Percentiles rank a stretch among this genome's conserved stretches.
Evolutionary conservation across 2,113 vertebrate genomes (phyloP).

Genomic region (Istiophorus platypterus): DNA sequence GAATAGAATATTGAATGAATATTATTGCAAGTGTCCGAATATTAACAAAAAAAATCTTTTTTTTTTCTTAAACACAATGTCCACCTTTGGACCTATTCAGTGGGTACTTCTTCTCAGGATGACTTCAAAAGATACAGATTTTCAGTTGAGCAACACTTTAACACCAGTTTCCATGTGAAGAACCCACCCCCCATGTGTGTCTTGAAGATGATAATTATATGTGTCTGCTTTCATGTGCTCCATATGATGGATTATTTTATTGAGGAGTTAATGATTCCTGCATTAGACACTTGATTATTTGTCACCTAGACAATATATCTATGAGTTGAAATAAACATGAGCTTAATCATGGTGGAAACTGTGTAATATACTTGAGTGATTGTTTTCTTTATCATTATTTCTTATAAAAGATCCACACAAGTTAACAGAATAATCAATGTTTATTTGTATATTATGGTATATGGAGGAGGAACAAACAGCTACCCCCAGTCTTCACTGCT

Average conservation of each 20-base stretch:
- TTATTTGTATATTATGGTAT: constrained; percentile 24
- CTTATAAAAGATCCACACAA: constrained; percentile 10
- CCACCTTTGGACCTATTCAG: not conserved
- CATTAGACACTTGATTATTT: constrained; percentile 1
- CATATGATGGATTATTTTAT: not conserved
- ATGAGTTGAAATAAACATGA: constrained; percentile 12
- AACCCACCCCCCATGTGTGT: not conserved
- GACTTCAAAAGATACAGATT: not conserved
- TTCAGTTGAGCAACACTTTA: constrained; percentile 6
- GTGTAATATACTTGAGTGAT: not conserved
- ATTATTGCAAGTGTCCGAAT: not conserved
- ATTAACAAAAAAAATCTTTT: no score
- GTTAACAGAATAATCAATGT: constrained; percentile 37
- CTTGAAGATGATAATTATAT: not conserved
- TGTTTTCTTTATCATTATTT: constrained; percentile 3
- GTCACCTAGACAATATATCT: constrained; percentile 8
- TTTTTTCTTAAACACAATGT: not conserved
- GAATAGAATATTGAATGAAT: no score
- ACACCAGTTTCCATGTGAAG: not conserved
- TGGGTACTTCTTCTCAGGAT: not conserved
- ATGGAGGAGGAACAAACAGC: constrained; percentile 37
- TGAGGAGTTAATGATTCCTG: constrained; percentile 8
- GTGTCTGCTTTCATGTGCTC: constrained; percentile 1
- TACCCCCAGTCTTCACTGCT: constrained; percentile 35
- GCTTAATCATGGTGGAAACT: not conserved